A percentile compares a stretch with the other conserved stretches of the same genome.
These are phyloP conservation scores for Bombylius major DNA, from an alignment of 2,888 invertebrate genomes.

Conservation along the genomic window DNA sequence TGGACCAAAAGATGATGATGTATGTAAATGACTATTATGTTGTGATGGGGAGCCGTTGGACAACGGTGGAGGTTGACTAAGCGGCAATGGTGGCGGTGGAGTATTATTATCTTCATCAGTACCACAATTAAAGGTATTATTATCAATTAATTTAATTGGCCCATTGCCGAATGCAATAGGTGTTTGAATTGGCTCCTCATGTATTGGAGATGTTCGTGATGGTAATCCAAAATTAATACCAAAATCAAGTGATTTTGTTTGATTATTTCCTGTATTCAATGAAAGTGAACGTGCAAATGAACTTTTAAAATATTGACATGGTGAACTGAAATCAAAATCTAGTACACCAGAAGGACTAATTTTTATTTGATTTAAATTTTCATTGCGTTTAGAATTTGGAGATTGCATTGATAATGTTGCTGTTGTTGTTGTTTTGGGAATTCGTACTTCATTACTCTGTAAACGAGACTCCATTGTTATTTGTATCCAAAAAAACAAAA, in stretches of 20 bases:
- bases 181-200: conserved; percentile 3
- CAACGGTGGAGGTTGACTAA: conserved; percentile 4
- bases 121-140: not conserved
- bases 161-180: not conserved
- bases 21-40: not conserved
- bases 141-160: not conserved
- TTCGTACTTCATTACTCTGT: conserved; percentile 15
- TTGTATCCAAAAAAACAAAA: too few relatives aligned
- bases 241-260: conserved; percentile 36
- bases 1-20: not conserved
- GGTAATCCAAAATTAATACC: conserved; percentile 19
- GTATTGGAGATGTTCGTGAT: conserved; percentile 2
- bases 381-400: not conserved
- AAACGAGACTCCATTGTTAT: conserved; percentile 13
- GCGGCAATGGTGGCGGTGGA: conserved; percentile 7
- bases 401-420: not conserved
- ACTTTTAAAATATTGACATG: conserved; percentile 42
- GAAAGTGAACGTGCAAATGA: conserved; percentile 43
- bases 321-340: conserved; percentile 33
- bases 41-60: not conserved
- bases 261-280: conserved; percentile 24
- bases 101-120: not conserved
- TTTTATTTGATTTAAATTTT: not conserved
- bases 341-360: conserved; percentile 12
- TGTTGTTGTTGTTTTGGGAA: conserved; percentile 10